Base-by-base conservation (phyloP, 2,113 vertebrate genomes). In the Rhombomys opimus region DNA sequence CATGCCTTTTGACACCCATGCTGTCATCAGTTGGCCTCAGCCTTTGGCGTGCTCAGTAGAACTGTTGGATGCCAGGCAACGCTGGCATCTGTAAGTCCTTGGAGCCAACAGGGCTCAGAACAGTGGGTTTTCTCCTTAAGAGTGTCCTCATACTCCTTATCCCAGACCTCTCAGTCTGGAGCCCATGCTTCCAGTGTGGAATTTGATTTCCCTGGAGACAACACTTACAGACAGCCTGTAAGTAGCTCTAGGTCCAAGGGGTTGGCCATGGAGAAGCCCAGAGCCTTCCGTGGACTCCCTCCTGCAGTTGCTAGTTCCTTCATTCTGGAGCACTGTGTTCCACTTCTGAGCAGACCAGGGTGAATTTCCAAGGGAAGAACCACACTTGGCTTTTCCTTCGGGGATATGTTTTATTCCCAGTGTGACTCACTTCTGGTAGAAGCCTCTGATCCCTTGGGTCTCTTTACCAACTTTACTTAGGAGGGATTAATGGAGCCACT, bases 311-410 rank as follows among this genome's bases (percentile, higher is more conserved):
- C 94, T 32, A 93, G 89, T 63, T 32, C 70, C 63, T 61, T 41
- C 0, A 0, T 14, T 2, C 46, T 1, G 3, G 67, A 87, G 91
- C 35, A 3, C 73, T 0, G 0, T 9, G 59, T 75, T 82, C 46
- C 22, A 15, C 81, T 80, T 75, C 95, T 86, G 5, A 50, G 73
- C 85, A 80, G 52, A 87, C 67, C 57, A 41, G 75, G 65, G 94
- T 90, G 76, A 80, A 32, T 82, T 96, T 97, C 84, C 76, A 82
- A 52, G 94, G 86, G 95, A 80, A 80, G 77, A 32, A n/a, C 81
- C 67, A 9, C 91, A 90, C 68, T 52, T 85, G 73, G 77, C 57
- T 63, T 80, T 63, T 78, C 80, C 87, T 75, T 35, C 35, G 52
- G 59, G 85, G 35, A 38, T 50, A 23, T 25, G 5, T 57, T 87